These are phyloP conservation scores for Sarcophaga rosellei DNA, from an alignment of 2,888 invertebrate genomes.

Conservation along the genomic window DNA sequence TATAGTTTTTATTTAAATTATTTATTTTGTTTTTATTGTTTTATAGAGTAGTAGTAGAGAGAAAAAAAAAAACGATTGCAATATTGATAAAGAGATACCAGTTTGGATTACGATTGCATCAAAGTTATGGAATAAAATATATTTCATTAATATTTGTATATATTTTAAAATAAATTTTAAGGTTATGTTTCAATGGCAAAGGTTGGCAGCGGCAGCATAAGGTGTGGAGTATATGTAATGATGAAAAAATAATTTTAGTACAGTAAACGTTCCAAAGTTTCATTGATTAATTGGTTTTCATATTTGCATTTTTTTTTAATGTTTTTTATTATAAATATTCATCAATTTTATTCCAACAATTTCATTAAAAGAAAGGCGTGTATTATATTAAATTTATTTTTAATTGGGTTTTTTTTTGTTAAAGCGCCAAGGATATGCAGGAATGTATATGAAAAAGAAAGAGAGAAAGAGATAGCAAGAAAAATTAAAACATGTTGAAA, in stretches of 20 bases:
- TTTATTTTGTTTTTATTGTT: slow-evolving; percentile 30
- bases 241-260: slow-evolving; percentile 38
- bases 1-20: slow-evolving; percentile 17
- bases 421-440: slow-evolving; percentile 53
- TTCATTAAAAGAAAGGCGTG: not conserved
- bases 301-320: not conserved
- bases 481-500: slow-evolving; percentile 49
- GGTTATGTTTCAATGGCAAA: no score
- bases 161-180: no score
- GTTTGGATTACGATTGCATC: slow-evolving; percentile 34
- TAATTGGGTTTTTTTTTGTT: slow-evolving; percentile 36
- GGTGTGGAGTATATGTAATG: slow-evolving; percentile 33
- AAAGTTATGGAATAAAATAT: slow-evolving; percentile 26
- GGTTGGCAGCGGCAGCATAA: slow-evolving; percentile 42
- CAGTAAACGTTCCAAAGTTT: slow-evolving; percentile 31
- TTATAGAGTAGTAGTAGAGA: slow-evolving; percentile 44
- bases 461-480: slow-evolving; percentile 25
- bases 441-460: slow-evolving; percentile 45
- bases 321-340: slow-evolving; percentile 37
- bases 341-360: slow-evolving; percentile 53
- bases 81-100: slow-evolving; percentile 48
- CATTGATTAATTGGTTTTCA: slow-evolving; percentile 1
- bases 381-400: no score
- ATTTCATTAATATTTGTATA: slow-evolving; percentile 15
- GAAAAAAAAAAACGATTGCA: slow-evolving; percentile 7